These are phyloP conservation scores for Bilobella aurantiaca DNA, from an alignment of 1,140 invertebrate species.

Conservation along the genomic window DNA sequence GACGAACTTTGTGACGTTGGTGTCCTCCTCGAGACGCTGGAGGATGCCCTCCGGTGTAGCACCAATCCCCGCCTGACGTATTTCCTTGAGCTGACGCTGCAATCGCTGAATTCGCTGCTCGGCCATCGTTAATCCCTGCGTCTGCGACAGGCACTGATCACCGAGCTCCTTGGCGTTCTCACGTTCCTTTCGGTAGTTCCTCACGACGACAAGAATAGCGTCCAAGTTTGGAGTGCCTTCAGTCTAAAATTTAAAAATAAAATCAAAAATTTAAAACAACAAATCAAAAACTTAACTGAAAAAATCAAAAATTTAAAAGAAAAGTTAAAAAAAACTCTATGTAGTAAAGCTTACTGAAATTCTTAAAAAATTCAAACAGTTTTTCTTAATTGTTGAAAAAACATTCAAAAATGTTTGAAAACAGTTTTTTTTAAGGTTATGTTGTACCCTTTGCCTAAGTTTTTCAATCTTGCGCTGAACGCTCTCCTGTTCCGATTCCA, in stretches of 20 bases:
- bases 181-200: slow-evolving; percentile 56
- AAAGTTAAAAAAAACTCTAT: too few relatives aligned
- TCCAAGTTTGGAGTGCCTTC: slow-evolving; percentile 46
- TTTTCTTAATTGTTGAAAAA: too few relatives aligned
- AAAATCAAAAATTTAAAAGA: neutral
- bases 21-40: slow-evolving; percentile 47
- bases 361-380: too few relatives aligned
- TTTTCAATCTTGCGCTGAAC: slow-evolving; percentile 58
- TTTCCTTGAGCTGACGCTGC: slow-evolving; percentile 49
- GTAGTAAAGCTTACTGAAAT: too few relatives aligned
- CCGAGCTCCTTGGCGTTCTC: slow-evolving; percentile 59
- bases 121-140: slow-evolving; percentile 43
- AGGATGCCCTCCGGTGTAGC: slow-evolving; percentile 47
- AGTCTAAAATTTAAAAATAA: slow-evolving; percentile 38
- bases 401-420: too few relatives aligned
- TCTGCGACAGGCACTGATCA: slow-evolving; percentile 51
- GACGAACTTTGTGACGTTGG: slow-evolving; percentile 55
- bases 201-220: slow-evolving; percentile 54
- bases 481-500: slow-evolving; percentile 76
- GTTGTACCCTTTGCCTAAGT: slow-evolving; percentile 51
- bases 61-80: slow-evolving; percentile 45
- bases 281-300: too few relatives aligned
- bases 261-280: neutral
- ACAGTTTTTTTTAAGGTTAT: too few relatives aligned
- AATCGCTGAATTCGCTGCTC: slow-evolving; percentile 48